Percentiles rank a stretch among this genome's conserved stretches.
phyloP scores from a whole-genome alignment of 2,797 vertebrate species.

The Odontamblyopus lacepedii region DNA sequence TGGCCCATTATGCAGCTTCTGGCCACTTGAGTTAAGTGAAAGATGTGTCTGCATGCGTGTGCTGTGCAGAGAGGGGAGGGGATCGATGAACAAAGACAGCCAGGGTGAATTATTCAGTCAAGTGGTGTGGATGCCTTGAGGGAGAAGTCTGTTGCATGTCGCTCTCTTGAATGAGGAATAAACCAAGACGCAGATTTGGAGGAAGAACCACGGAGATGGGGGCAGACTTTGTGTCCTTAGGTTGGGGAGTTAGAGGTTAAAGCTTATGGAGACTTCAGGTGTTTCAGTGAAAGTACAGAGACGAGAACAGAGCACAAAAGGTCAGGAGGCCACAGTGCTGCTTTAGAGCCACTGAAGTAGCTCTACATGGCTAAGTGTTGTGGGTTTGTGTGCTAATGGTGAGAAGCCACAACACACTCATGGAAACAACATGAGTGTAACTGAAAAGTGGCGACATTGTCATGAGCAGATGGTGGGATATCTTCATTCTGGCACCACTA shows the following conservation, averaged over 20 bases:
- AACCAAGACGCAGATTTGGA: conserved; percentile 40
- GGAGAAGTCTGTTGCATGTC: conserved; percentile 24
- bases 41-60: conserved; percentile 49
- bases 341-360: neutral
- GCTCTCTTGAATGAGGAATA: conserved; percentile 48
- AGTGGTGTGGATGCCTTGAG: conserved; percentile 41
- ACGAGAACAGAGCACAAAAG: conserved; percentile 14
- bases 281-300: conserved; percentile 14
- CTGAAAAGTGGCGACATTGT: conserved; percentile 41
- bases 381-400: conserved; percentile 36
- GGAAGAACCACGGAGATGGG: conserved; percentile 33
- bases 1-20: conserved; percentile 33
- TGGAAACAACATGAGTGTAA: conserved; percentile 38
- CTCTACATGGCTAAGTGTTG: conserved; percentile 29
- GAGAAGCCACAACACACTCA: conserved; percentile 24
- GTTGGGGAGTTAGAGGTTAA: conserved; percentile 24
- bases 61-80: conserved; percentile 32
- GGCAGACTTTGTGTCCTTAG: conserved; percentile 36
- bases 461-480: conserved; percentile 53
- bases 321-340: neutral
- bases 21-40: conserved; percentile 46
- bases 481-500: conserved; percentile 12
- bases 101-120: conserved; percentile 69
- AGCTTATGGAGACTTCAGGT: conserved; percentile 13
- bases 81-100: conserved; percentile 63